Base-by-base conservation (phyloP, 2,888 invertebrate species). In the Conistra vaccinii region DNA sequence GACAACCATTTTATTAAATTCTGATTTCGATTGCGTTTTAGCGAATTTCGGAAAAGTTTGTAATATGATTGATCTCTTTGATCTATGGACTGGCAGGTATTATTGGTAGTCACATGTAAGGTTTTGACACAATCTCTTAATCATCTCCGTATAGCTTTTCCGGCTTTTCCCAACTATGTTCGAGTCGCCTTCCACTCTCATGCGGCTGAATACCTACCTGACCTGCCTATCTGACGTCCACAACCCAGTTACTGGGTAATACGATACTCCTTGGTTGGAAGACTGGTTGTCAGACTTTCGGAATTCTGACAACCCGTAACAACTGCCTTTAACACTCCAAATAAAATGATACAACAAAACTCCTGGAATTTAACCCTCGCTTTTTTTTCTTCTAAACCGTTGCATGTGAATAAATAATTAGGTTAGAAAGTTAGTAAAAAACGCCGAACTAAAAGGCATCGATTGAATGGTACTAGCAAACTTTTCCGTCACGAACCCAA, bases 371-470 rank as follows among this genome's bases (percentile, higher is more conserved):
- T n/a, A 42, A 32, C 55, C 66, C 60, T 51, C 39, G 1, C 3
- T 57, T 63, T 75, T 82, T 70, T 76, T 70, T 76, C 62, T 74
- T 71, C 61, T 61, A 53, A 76, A 63, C 62, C 78, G 48, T 91
- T 89, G 92, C 93, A 92, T 92, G 93, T 87, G 89, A 91, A 91
- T 91, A 90, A 93, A 92, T 94, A 95, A 95, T 95, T 95, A 93
- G 91, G 92, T 92, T 92, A 92, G 79, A 87, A 89, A 89, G 88
- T 88, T 88, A 81, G 85, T 83, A 88, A 88, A 88, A 87, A 83
- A 87, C 85, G 88, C 88, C 89, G 87, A 93, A 92, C 91, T 90
- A 90, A 92, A 93, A 93, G 90, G 90, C 93, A 94, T 87, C 87
- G 95, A 95, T 95, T 94, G 94, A 92, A 92, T 92, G 89, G 85